Conservation (phyloP, 2,797 vertebrate genomes). For the Tokudaia muenninki region DNA sequence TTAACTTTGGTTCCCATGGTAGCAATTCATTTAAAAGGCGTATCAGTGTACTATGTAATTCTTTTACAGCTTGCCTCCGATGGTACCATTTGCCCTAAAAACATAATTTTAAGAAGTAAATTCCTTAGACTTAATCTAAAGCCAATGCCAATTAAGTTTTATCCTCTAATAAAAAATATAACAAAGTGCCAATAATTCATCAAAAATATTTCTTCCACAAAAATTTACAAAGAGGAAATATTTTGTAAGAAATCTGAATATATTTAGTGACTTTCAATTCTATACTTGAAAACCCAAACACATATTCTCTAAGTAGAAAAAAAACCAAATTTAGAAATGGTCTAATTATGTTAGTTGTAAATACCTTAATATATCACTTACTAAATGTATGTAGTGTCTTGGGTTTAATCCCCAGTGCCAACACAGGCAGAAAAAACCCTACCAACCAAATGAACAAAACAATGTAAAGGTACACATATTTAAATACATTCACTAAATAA, state of each 20-base stretch:
- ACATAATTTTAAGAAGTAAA: slow-evolving; percentile 81
- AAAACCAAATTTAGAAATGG: slow-evolving; percentile 3
- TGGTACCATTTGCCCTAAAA: slow-evolving; percentile 95
- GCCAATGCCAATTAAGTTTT: slow-evolving; percentile 64
- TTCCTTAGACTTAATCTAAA: slow-evolving; percentile 63
- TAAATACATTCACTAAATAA: slow-evolving; percentile 40
- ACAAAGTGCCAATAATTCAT: slow-evolving; percentile 43
- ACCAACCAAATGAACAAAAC: background rate
- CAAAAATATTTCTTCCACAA: slow-evolving; percentile 61
- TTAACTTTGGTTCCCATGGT: slow-evolving; percentile 98
- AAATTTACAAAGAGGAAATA: slow-evolving; percentile 35
- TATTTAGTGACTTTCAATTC: slow-evolving; percentile 49
- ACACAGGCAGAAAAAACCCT: background rate
- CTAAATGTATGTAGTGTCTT: background rate
- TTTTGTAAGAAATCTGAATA: background rate
- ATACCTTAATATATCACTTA: slow-evolving; percentile 62
- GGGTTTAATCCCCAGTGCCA: background rate
- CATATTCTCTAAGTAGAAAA: slow-evolving; percentile 47
- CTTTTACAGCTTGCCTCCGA: slow-evolving; percentile 96
- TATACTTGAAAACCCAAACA: slow-evolving; percentile 50
- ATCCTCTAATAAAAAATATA: slow-evolving; percentile 62
- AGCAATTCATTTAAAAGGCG: slow-evolving; percentile 97
- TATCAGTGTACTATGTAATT: slow-evolving; percentile 96
- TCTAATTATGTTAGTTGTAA: slow-evolving; percentile 42
- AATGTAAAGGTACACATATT: slow-evolving; percentile 16